Evolutionary conservation across 2,797 vertebrate species (phyloP).

Genomic region (Rhinella marina): DNA sequence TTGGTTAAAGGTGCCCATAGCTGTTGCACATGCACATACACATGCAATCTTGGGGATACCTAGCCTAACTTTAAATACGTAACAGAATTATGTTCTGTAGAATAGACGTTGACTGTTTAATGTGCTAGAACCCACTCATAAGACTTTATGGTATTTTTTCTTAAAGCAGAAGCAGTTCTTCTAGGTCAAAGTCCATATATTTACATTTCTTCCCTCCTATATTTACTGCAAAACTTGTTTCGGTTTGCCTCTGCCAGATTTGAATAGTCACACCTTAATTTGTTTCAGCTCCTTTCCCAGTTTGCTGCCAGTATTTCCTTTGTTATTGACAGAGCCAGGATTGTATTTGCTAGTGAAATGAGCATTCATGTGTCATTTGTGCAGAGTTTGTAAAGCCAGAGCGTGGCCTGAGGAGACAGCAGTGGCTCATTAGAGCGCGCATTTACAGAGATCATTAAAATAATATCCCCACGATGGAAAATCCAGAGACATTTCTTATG

Average conservation of each 20-base stretch:
- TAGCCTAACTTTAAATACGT: background rate
- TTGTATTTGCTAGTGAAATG: slow-evolving; percentile 56
- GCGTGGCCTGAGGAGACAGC: slow-evolving; percentile 5
- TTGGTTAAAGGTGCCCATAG: no score
- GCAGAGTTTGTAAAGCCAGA: background rate
- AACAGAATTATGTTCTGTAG: background rate
- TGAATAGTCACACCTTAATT: slow-evolving; percentile 42
- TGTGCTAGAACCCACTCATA: no score
- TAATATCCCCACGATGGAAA: slow-evolving; percentile 15
- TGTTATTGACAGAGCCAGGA: slow-evolving; percentile 17
- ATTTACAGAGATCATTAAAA: slow-evolving; percentile 41
- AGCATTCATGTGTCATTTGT: slow-evolving; percentile 29
- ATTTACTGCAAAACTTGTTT: slow-evolving; percentile 23
- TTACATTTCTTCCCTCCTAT: slow-evolving; percentile 7
- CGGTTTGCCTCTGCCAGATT: slow-evolving; percentile 35
- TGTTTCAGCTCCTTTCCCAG: slow-evolving; percentile 10
- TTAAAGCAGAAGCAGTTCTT: background rate
- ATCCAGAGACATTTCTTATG: slow-evolving; percentile 4
- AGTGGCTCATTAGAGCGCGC: slow-evolving; percentile 36
- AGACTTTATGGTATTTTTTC: background rate
- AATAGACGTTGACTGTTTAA: background rate
- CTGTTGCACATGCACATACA: no score
- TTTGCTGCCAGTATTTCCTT: slow-evolving; percentile 15
- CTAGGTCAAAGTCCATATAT: slow-evolving; percentile 19
- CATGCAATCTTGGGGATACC: no score